A percentile compares a stretch with the other conserved stretches of the same genome.
These are phyloP conservation scores for Netelia virgata DNA, from an alignment of 2,888 invertebrate species.

Conservation along the genomic window DNA sequence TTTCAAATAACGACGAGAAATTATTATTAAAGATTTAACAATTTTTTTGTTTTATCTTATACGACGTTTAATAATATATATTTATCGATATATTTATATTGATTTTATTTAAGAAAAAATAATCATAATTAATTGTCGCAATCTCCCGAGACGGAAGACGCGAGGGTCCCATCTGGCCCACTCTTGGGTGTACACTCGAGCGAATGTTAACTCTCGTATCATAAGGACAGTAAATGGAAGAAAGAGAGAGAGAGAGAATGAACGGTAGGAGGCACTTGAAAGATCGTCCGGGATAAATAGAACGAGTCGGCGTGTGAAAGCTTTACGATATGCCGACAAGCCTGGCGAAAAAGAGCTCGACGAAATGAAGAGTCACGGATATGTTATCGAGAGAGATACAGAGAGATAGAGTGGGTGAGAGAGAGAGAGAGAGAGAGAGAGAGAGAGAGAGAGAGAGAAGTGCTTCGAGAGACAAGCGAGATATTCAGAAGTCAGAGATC, in stretches of 20 bases:
- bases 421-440: neutral
- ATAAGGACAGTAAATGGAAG: conserved; percentile 31
- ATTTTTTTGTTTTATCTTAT: too few relatives aligned
- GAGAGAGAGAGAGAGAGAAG: neutral
- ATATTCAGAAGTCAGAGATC: neutral
- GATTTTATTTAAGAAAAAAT: conserved; percentile 1
- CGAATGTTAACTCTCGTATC: conserved; percentile 63
- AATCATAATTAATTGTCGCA: conserved; percentile 2
- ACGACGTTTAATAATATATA: too few relatives aligned
- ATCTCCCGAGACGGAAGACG: conserved; percentile 17
- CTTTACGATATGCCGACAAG: conserved; percentile 71
- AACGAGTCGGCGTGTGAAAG: conserved; percentile 64
- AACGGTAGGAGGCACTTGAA: conserved; percentile 53
- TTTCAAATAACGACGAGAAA: neutral
- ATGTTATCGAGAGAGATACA: conserved; percentile 3
- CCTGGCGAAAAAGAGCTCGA: conserved; percentile 56
- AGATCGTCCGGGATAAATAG: conserved; percentile 62
- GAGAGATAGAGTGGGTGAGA: neutral
- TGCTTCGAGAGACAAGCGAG: conserved; percentile 3
- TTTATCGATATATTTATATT: too few relatives aligned
- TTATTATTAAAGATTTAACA: too few relatives aligned
- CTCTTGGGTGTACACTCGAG: conserved; percentile 53
- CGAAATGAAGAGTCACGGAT: conserved; percentile 36
- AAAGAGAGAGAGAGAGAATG: neutral
- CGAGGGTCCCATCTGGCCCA: conserved; percentile 64